Percentiles rank a stretch among this genome's conserved stretches.
Conservation (phyloP, 2,888 invertebrate species). For the Eumacrocentrus americanus region DNA sequence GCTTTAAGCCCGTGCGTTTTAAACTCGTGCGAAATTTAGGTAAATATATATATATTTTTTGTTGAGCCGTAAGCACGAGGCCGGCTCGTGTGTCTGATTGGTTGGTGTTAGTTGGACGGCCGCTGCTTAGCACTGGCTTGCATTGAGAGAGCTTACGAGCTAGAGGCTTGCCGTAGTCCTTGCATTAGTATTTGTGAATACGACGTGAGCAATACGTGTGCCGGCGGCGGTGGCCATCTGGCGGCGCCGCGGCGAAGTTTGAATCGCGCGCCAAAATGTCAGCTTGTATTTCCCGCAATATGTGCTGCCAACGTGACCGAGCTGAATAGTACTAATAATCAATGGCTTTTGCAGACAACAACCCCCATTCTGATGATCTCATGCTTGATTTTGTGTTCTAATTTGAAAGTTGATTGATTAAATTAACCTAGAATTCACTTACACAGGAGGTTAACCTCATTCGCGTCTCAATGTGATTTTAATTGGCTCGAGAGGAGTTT, state of each 20-base stretch:
- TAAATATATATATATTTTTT: slow-evolving; percentile 7
- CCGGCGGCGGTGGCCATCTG: slow-evolving; percentile 58
- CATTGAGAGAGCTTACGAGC: slow-evolving; percentile 6
- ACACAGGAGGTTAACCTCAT: neutral
- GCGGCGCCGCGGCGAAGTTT: slow-evolving; percentile 48
- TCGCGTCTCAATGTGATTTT: too few species aligned
- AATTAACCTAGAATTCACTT: neutral
- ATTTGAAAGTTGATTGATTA: neutral
- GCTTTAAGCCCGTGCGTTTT: neutral
- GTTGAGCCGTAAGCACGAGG: slow-evolving; percentile 50
- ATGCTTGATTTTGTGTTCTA: slow-evolving; percentile 4
- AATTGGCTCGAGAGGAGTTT: neutral
- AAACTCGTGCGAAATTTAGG: neutral
- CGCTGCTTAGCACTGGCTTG: slow-evolving; percentile 37
- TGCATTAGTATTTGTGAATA: neutral
- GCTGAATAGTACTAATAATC: slow-evolving; percentile 11
- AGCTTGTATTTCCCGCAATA: slow-evolving; percentile 48
- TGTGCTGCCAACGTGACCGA: slow-evolving; percentile 43
- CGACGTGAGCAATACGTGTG: slow-evolving; percentile 29
- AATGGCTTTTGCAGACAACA: slow-evolving; percentile 3
- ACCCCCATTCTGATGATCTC: slow-evolving; percentile 10
- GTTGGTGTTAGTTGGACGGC: slow-evolving; percentile 31
- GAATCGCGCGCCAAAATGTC: slow-evolving; percentile 58
- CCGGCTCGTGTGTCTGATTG: slow-evolving; percentile 53
- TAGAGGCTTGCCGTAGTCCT: too few species aligned